A percentile compares a stretch with the other conserved stretches of the same genome.
Conservation (phyloP, 1,140 invertebrate genomes). For the Listronotus bonariensis region DNA sequence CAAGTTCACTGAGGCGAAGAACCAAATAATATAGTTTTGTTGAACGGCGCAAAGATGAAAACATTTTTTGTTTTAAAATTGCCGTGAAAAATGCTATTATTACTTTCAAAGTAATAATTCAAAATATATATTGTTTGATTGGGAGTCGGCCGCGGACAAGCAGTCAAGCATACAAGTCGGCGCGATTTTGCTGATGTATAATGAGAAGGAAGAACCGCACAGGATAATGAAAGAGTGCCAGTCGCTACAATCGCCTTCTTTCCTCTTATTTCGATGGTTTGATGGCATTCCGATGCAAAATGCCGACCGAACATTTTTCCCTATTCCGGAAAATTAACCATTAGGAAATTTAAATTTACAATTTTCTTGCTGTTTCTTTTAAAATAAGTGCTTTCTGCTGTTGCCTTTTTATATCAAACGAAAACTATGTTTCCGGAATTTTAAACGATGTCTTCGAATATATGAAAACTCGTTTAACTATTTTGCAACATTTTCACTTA, state of each 20-base stretch:
- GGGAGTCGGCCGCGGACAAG: constrained; percentile 20
- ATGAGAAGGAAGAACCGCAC: constrained; percentile 35
- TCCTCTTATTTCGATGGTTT: constrained; percentile 30
- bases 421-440: no score
- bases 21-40: constrained; percentile 22
- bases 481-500: no score
- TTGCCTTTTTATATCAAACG: no score
- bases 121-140: constrained; percentile 33
- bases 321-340: constrained; percentile 29
- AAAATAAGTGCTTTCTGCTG: no score
- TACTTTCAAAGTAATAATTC: constrained; percentile 32
- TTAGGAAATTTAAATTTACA: constrained; percentile 2
- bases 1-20: constrained; percentile 17
- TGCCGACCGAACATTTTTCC: constrained; percentile 22
- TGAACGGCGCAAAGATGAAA: constrained; percentile 26
- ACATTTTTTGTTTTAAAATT: constrained; percentile 26
- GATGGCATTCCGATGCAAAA: constrained; percentile 30
- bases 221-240: constrained; percentile 35
- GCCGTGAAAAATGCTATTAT: constrained; percentile 27
- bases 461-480: no score
- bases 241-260: constrained; percentile 29
- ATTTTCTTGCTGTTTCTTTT: no score
- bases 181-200: constrained; percentile 21
- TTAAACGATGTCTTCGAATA: no score
- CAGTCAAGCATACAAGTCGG: constrained; percentile 21